Conservation (phyloP, 2,797 vertebrate species). For the Taeniopygia guttata region DNA sequence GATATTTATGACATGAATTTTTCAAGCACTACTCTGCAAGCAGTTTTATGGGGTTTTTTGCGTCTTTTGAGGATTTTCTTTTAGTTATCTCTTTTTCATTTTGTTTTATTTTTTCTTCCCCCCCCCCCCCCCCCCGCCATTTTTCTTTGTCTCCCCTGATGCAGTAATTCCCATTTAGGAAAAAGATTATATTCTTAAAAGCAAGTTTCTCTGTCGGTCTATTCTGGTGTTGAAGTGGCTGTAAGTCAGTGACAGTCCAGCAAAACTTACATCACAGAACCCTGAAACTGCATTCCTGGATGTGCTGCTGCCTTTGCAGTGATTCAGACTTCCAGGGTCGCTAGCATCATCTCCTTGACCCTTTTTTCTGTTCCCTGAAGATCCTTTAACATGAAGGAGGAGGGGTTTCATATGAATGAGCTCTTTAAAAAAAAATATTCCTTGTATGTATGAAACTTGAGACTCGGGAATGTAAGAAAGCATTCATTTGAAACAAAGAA, state of each 20-base stretch:
- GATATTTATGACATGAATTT: neutral
- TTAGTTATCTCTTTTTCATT: neutral
- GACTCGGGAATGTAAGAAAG: neutral
- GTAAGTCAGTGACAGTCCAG: neutral
- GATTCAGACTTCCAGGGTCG: neutral
- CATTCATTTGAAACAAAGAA: neutral
- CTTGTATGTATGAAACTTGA: neutral
- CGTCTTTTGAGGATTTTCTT: neutral
- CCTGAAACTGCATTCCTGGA: neutral
- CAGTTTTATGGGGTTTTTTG: neutral
- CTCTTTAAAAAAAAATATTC: neutral
- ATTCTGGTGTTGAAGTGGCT: neutral
- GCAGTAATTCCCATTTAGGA: neutral
- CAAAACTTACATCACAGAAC: neutral
- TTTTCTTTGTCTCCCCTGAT: neutral
- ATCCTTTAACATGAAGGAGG: neutral
- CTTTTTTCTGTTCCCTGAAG: neutral
- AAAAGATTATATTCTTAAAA: neutral
- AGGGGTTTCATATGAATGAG: neutral
- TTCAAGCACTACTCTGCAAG: neutral
- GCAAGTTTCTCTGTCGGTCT: neutral
- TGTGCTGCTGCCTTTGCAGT: neutral
- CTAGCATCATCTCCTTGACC: neutral
- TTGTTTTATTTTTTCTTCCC: fast-evolving
- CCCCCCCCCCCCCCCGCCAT: too few relatives aligned